Conservation (phyloP, 1,140 invertebrate genomes). For the Drosophila kikkawai region DNA sequence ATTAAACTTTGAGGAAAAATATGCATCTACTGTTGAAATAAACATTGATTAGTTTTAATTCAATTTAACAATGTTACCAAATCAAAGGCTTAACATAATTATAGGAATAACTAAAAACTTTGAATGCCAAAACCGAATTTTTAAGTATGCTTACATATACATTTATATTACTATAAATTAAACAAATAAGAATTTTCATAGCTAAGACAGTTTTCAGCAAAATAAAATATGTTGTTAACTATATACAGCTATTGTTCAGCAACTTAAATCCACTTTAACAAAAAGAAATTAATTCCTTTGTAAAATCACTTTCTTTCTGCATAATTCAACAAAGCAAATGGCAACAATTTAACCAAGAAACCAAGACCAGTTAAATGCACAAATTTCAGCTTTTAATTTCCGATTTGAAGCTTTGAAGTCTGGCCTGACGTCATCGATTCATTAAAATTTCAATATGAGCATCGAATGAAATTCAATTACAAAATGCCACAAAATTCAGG, state of each 20-base stretch:
- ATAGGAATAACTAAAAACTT: not conserved
- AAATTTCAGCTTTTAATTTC: conserved; percentile 25
- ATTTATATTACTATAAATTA: not conserved
- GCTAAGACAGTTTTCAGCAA: not conserved
- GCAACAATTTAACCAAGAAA: conserved; percentile 1
- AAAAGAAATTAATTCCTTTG: not conserved
- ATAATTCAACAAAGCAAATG: not conserved
- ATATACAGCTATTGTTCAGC: not conserved
- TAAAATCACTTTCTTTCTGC: not conserved
- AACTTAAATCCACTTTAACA: not conserved
- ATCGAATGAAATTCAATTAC: conserved; percentile 54
- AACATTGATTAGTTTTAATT: not conserved
- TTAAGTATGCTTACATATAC: not conserved
- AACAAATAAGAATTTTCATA: not conserved
- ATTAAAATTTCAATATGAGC: conserved; percentile 36
- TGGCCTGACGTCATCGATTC: conserved; percentile 2
- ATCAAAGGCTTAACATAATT: not conserved
- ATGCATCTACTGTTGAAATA: not conserved
- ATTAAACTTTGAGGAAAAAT: not conserved
- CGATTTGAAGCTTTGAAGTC: conserved; percentile 34
- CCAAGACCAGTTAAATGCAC: not conserved
- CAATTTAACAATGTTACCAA: not conserved
- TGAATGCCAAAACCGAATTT: not conserved
- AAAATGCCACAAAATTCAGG: conserved; percentile 46
- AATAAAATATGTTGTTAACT: not conserved